Conservation (phyloP, 2,888 invertebrate genomes). For the Xanthorhoe spadicearia region DNA sequence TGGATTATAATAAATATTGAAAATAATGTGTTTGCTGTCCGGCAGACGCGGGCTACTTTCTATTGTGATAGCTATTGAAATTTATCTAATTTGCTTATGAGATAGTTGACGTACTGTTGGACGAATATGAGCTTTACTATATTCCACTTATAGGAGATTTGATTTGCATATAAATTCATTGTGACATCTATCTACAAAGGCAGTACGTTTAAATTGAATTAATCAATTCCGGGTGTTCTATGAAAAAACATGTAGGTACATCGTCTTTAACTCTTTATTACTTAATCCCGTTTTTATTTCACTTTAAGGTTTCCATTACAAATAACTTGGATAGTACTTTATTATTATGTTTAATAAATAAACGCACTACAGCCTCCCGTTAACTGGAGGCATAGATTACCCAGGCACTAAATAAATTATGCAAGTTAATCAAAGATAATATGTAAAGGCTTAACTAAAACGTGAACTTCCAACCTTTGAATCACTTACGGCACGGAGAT, state of each 20-base stretch:
- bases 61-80: slow-evolving; percentile 50
- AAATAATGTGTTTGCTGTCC: slow-evolving; percentile 53
- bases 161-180: slow-evolving; percentile 26
- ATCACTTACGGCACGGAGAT: no score
- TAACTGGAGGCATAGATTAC: no score
- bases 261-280: not conserved
- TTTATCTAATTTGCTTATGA: slow-evolving; percentile 46
- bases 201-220: not conserved
- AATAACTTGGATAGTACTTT: not conserved
- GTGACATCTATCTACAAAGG: slow-evolving; percentile 9
- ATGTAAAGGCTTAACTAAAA: no score
- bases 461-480: no score
- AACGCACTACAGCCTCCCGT: no score
- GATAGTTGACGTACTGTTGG: slow-evolving; percentile 13
- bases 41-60: slow-evolving; percentile 51
- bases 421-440: no score
- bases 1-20: slow-evolving; percentile 59
- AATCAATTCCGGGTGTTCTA: slow-evolving; percentile 6
- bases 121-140: slow-evolving; percentile 19
- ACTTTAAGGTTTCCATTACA: not conserved
- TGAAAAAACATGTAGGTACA: not conserved
- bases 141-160: slow-evolving; percentile 29
- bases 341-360: no score
- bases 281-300: not conserved
- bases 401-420: no score